Percentiles rank a stretch among this genome's conserved stretches.
These are phyloP conservation scores for Labia minor DNA, from an alignment of 2,888 invertebrate species.

Conservation along the genomic window DNA sequence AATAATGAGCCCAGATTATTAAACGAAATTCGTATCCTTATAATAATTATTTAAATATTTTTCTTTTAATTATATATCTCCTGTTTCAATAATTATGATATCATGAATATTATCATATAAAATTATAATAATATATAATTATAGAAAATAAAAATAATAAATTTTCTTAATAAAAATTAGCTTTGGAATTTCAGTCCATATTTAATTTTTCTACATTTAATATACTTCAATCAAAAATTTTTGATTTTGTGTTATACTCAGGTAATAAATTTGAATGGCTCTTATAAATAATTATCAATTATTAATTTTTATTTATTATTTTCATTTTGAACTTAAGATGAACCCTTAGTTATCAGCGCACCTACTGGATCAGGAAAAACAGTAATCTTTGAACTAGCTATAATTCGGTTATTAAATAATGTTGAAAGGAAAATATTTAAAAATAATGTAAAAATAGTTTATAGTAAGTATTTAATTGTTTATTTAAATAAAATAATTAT, in stretches of 20 bases:
- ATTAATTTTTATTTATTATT: slow-evolving; percentile 26
- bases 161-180: slow-evolving; percentile 19
- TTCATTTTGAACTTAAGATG: slow-evolving; percentile 39
- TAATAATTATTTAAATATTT: slow-evolving; percentile 17
- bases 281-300: slow-evolving; percentile 18
- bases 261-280: slow-evolving; percentile 36
- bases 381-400: slow-evolving; percentile 68
- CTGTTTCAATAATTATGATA: too few species aligned
- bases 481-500: slow-evolving; percentile 21
- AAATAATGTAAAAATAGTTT: slow-evolving; percentile 56
- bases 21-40: slow-evolving; percentile 32
- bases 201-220: slow-evolving; percentile 54
- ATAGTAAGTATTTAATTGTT: slow-evolving; percentile 45
- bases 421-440: slow-evolving; percentile 37
- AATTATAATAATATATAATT: slow-evolving; percentile 14
- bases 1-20: slow-evolving; percentile 28
- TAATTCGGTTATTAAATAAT: slow-evolving; percentile 52
- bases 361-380: slow-evolving; percentile 80
- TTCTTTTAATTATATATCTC: neutral
- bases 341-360: slow-evolving; percentile 61
- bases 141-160: slow-evolving; percentile 2
- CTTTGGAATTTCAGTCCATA: slow-evolving; percentile 37
- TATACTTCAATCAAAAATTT: slow-evolving; percentile 56
- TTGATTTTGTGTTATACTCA: slow-evolving; percentile 55
- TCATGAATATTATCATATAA: too few species aligned